Evolutionary conservation across 1,140 invertebrate genomes (phyloP), one percentile per base, ranked within the genome.

Genomic region (Glomeris maerens): DNA sequence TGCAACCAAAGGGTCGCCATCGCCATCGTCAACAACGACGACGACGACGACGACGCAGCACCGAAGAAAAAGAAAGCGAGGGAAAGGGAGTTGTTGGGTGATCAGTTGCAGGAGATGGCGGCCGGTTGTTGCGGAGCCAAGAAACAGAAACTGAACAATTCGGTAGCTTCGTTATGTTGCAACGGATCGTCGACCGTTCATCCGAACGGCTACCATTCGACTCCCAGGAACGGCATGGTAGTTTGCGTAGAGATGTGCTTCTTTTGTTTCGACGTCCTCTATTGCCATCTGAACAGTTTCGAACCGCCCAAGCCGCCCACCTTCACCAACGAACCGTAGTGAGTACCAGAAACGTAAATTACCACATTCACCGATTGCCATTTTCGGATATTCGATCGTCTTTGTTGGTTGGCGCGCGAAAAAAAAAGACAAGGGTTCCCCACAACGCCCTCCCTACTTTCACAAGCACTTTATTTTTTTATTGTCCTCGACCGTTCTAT

Each of bases 251-350:
- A 95, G 68, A 97, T 97, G 93, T 93, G 88, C 66, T 91, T 88
- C 73, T 97, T 87, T 73, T 97, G 93, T 77, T 97, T 96, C 73
- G 92, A 97, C 72, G 90, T 95, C 52, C 78, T 97, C 47, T 90
- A 93, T 69, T 82, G 80, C 68, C 86, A 95, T 72, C 75, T 96
- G 59, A 81, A 95, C 70, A 89, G 84, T 64, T 77, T 89, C 62
- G 87, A 93, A 58, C 81, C 85, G 53, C 91, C 90, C 53, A 85
- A 84, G 68, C 74, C 79, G 55, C 87, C 87, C 44, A 80, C 82
- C 65, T 95, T 96, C 67, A 84, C 84, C 64, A 94, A 94, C 66
- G 90, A 95, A 64, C 78, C 87, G 60, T 95, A 83, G 91, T 95
- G 78, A 88, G 86, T 83, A 63, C 55, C 50, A 28, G 41, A 44